Base-by-base conservation (phyloP, 1,140 invertebrate genomes). In the Drosophila repleta region DNA sequence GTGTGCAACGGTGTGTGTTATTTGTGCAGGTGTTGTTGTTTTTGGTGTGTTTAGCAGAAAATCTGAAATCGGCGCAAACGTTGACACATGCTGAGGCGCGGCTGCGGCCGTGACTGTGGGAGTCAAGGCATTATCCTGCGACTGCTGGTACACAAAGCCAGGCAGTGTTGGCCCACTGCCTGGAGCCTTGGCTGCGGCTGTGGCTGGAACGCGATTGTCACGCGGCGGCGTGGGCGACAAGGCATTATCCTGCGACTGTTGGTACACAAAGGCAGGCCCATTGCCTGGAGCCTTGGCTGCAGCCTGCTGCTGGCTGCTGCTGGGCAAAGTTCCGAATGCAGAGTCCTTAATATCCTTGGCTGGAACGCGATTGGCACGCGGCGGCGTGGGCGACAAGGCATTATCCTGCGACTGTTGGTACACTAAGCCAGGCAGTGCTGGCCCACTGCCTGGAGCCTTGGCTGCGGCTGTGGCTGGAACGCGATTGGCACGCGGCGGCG, bases 11-110 rank as follows among this genome's bases (percentile, higher is more conserved):
- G 45, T 67, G 35, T 52, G 65, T 61, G 65, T 26, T 61, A 37
- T 26, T 26, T 66, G 67, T 70, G 15, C 53, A 45, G 53, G 62
- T 71, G 61, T 65, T 65, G 52, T 65, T 2, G 24, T n/a, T 52
- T 70, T 71, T 24, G 26, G 37, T 4, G 2, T 13, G 39, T 45
- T 18, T 29, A 26, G 17, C 8, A 3, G 39, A 11, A 10, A 15
- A 29, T 6, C 39, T n/a, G 35, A 10, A 37, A 20, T n/a, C 15
- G 39, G 8, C 53, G 29, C 29, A 8, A 29, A 29, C 8, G 11
- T 41, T 21, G 53, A 6, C 5, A 41, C 39, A n/a, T 15, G 20
- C 10, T 6, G n/a, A 0, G 52, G 52, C 11, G 52, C 29, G 6
- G 29, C 21, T 17, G 53, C 20, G 21, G 6, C 39, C 4, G 39